phyloP scores from a whole-genome alignment of 2,113 vertebrate species.

The Lagopus leucura region DNA sequence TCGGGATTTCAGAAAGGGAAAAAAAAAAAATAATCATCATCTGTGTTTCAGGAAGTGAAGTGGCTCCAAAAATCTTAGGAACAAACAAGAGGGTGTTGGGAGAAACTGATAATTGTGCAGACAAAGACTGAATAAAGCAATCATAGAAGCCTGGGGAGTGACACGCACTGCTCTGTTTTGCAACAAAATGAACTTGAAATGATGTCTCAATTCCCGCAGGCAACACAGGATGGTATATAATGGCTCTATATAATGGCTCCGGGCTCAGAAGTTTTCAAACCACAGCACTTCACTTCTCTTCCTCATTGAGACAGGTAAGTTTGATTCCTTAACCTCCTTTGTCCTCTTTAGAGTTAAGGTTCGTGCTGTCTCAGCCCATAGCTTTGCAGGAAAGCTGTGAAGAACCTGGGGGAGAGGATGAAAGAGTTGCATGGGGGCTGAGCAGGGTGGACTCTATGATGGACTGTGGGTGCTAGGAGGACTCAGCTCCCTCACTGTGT shows the following conservation, averaged over 20 bases:
- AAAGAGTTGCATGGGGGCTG: not conserved
- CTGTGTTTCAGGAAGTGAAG: conserved; percentile 10
- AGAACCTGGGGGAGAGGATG: not conserved
- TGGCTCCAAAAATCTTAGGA: not conserved
- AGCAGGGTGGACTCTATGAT: not conserved
- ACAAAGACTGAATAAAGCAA: not conserved
- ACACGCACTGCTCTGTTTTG: not conserved
- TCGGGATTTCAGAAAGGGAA: not conserved
- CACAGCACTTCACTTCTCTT: not conserved
- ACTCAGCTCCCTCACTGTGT: accelerated
- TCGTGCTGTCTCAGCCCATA: not conserved
- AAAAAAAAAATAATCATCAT: not conserved
- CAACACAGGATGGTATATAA: not conserved
- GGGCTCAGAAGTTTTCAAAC: not conserved
- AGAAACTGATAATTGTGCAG: not conserved
- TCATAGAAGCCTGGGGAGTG: not conserved
- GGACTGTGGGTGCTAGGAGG: accelerated
- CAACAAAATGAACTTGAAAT: not conserved
- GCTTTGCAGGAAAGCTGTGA: accelerated
- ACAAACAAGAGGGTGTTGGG: conserved; percentile 24
- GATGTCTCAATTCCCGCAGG: conserved; percentile 18
- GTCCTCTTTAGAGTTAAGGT: not conserved
- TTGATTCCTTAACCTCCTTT: not conserved
- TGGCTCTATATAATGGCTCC: not conserved
- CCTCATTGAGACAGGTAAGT: not conserved